Base-by-base conservation (phyloP, 2,113 vertebrate species). In the Paracanthobrama guichenoti region DNA sequence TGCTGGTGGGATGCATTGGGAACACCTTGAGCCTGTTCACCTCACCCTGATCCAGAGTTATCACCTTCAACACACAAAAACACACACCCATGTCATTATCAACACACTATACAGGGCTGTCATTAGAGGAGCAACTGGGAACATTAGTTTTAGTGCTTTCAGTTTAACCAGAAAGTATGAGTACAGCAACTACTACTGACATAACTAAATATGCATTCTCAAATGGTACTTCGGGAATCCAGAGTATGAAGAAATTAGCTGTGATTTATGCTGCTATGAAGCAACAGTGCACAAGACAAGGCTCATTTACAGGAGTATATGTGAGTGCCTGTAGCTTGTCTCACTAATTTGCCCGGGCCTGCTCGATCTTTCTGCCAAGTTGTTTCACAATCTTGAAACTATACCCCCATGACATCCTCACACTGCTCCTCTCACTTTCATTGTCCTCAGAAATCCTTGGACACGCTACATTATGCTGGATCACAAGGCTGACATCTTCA, bases 1-100 rank as follows among this genome's bases (percentile, higher is more conserved):
- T 0, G 46, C 95, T 97, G 91, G 90, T 95, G 89, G 93, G 93
- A 88, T 96, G 96, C 96, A 97, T 97, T 10, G 92, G 92, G 86
- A 91, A 92, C 50, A 96, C 92, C 44, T 90, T 94, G 78, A 95
- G 95, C 53, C 94, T 92, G 90, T 88, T 93, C 73, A 96, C 88
- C 62, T 95, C 92, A 0, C 86, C 88, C 82, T 60, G 91, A 84
- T 94, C 91, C 7, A 94, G 90, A 80, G 87, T 88, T 81, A 96
- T 92, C 79, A 95, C 94, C 96, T 97, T 75, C 81, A 90, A 18
- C 35, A 84, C 39, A 89, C 59, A 92, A 42, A 84, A 35, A 83
- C 18, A 71, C 9, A 73, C 14, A 66, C 42, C 24, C 28, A 67
- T 28, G 26, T 77, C 28, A 39, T 55, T 35, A 76, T 13, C 53